Evolutionary conservation across 2,113 vertebrate genomes (phyloP), one percentile per base, ranked within the genome.

Genomic region (Parus major): DNA sequence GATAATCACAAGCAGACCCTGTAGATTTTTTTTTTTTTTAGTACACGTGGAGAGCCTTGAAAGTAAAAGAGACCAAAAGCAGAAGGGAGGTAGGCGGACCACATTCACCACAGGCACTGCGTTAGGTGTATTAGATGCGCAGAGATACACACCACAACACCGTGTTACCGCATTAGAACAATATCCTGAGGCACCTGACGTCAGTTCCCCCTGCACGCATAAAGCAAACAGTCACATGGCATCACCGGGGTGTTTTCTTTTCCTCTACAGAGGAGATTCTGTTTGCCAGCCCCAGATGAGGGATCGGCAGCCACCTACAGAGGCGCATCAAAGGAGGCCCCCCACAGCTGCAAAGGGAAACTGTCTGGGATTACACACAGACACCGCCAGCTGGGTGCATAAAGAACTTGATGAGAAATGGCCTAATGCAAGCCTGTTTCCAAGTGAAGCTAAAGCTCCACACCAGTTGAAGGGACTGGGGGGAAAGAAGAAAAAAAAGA

Each of bases 311-410:
- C 92, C 91, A 94, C 96, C 94, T 95, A 79, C 71, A 70, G 95
- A 53, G 88, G 72, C 24, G 73, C 95, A 95, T 97, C 96, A 97
- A 96, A 97, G 95, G 73, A 91, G 88, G 61, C 82, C 85, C 73
- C 96, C 97, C 86, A 72, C 95, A 55, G 95, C 53, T 93, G 91
- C 96, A 92, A 82, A 86, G 88, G 96, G 95, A 96, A 93, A 68
- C 93, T 86, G 92, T 63, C 95, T 91, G 96, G 81, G 91, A 95
- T 93, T 95, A 94, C 96, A 95, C 83, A 90, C 91, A 95, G 93
- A 52, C 88, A 84, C 42, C 0, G 5, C 90, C 95, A 90, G 93
- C 96, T 96, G 95, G 72, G 73, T 82, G 92, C 94, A 86, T 82
- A 90, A 95, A 96, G 91, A 93, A 80, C 69, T 68, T 46, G 81